Conservation (phyloP, 1,140 invertebrate species). For the Drosophila takahashii region DNA sequence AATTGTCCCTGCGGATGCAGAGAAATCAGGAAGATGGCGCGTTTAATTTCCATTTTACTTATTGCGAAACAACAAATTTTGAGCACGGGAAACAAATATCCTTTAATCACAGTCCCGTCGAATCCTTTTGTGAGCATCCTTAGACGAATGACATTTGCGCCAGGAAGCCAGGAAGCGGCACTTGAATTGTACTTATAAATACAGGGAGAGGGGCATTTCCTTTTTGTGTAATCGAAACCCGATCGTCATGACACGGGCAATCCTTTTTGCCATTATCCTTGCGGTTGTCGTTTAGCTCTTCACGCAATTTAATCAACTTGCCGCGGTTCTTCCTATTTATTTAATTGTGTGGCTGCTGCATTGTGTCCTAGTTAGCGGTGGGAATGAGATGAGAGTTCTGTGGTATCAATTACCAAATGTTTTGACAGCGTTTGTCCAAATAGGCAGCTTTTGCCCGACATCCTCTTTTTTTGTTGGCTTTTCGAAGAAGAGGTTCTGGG, state of each 20-base stretch:
- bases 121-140: constrained; percentile 24
- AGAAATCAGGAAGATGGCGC: constrained; percentile 58
- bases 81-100: background rate
- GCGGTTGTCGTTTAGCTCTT: constrained; percentile 58
- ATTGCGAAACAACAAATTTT: constrained; percentile 61
- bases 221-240: constrained; percentile 75
- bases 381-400: constrained; percentile 9
- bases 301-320: constrained; percentile 80
- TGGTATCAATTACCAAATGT: constrained; percentile 82
- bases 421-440: constrained; percentile 84
- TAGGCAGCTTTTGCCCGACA: constrained; percentile 37
- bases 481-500: constrained; percentile 5
- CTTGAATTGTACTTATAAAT: constrained; percentile 40
- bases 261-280: constrained; percentile 62
- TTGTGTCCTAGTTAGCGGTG: constrained; percentile 22
- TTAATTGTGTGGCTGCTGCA: constrained; percentile 2
- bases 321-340: constrained; percentile 54
- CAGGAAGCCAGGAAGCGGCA: constrained; percentile 76
- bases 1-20: constrained; percentile 23
- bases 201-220: constrained; percentile 37
- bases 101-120: background rate
- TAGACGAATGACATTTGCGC: constrained; percentile 71
- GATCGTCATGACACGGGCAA: constrained; percentile 73
- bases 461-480: background rate
- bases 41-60: constrained; percentile 75